Base-by-base conservation (phyloP, 2,113 vertebrate species). In the Melierax canorus region DNA sequence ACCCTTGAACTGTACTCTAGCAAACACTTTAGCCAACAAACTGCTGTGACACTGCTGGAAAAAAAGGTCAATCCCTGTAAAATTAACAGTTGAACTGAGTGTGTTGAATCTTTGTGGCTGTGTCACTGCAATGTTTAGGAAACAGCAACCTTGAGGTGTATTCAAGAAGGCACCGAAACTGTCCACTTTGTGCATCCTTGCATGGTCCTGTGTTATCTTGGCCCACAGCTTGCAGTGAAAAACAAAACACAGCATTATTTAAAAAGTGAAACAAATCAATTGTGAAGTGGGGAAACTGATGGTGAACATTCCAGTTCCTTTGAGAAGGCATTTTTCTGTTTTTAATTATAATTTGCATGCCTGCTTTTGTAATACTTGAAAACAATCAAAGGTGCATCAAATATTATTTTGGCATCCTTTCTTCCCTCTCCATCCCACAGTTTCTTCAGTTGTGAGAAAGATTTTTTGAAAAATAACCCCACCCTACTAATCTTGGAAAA, bases 401-500 rank as follows among this genome's bases (percentile, higher is more conserved):
- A 55, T 45, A 7, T 30, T 76, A 23, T n/a, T 60, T 60, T 62
- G 78, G 22, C 12, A 59, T 53, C 5, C 15, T 7, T 75, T 74
- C n/a, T 74, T 6, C 10, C 10, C 1, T 5, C 8, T 5, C 29
- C 29, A 15, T 17, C 24, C 8, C 5, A 6, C 5, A 34, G 0
- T 69, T 60, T 86, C 43, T 74, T 5, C 13, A 59, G 6, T 15
- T 64, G 4, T 45, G 18, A 73, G 38, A 74, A 83, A 50, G 18
- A 39, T 11, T 39, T 86, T 53, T 63, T 36, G 26, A 43, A 63
- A 82, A 75, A 39, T 32, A 50, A 15, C 12, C 8, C 15, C 30
- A 73, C 9, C 7, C 26, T 73, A 36, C 21, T 55, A 55, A 59
- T 36, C 24, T 18, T 60, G 29, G 29, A 75, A 79, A 59, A 58